Percentiles rank a stretch among this genome's conserved stretches.
Evolutionary conservation across 2,888 invertebrate species (phyloP).

Genomic region (Chaitophorus viminalis): DNA sequence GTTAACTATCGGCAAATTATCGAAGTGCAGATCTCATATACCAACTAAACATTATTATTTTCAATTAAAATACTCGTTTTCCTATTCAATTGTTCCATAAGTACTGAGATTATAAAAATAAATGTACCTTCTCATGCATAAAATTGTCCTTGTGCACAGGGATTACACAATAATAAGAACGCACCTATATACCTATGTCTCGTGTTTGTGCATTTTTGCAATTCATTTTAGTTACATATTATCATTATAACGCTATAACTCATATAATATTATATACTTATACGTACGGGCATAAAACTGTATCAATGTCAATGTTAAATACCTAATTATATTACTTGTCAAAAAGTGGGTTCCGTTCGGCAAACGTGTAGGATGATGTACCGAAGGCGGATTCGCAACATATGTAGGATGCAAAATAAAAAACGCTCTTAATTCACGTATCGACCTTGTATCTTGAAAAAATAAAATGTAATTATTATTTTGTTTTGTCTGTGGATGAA

Average conservation of each 20-base stretch:
- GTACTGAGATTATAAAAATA: conserved; percentile 16
- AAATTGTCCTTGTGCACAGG: conserved; percentile 49
- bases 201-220: conserved; percentile 17
- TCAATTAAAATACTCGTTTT: not conserved
- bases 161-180: conserved; percentile 42
- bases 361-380: conserved; percentile 30
- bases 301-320: conserved; percentile 60
- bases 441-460: conserved; percentile 56
- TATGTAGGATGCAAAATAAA: conserved; percentile 55
- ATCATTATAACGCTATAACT: too few species aligned
- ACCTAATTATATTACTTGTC: not conserved
- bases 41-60: not conserved
- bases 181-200: conserved; percentile 3
- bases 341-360: conserved; percentile 23
- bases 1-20: not conserved
- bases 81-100: not conserved
- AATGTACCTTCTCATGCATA: not conserved
- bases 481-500: not conserved
- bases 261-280: not conserved
- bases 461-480: not conserved
- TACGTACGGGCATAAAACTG: conserved; percentile 5
- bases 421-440: conserved; percentile 42
- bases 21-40: not conserved
- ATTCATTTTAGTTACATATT: conserved; percentile 18
- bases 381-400: conserved; percentile 41